These are phyloP conservation scores for Daboia siamensis DNA, from an alignment of 2,113 vertebrate species.

Conservation along the genomic window DNA sequence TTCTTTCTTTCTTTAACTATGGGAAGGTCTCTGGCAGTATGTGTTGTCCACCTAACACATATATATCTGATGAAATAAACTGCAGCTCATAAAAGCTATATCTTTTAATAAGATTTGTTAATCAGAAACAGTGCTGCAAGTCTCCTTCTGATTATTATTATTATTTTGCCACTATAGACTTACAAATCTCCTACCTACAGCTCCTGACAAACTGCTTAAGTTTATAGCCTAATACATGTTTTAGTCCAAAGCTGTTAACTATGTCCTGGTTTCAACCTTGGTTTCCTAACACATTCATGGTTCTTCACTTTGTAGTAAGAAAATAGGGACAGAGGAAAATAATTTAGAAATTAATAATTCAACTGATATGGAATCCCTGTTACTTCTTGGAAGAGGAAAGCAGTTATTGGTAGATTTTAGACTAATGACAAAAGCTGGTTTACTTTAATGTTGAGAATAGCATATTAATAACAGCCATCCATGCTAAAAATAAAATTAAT, in stretches of 20 bases:
- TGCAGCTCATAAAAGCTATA: background rate
- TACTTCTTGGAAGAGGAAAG: background rate
- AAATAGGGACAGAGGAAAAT: background rate
- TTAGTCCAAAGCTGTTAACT: background rate
- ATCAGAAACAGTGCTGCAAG: background rate
- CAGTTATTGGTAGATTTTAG: background rate
- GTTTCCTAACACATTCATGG: background rate
- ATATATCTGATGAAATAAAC: background rate
- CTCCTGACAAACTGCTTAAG: background rate
- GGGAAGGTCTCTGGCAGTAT: background rate
- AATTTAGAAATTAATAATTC: background rate
- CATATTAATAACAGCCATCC: background rate
- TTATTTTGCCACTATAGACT: background rate
- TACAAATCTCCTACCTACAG: background rate
- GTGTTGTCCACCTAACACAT: background rate
- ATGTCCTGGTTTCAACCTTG: background rate
- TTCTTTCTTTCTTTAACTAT: background rate
- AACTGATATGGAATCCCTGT: background rate
- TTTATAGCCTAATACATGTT: background rate
- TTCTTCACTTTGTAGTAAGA: background rate
- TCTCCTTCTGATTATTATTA: background rate
- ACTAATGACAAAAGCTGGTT: background rate
- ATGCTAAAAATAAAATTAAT: background rate
- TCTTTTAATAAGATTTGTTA: background rate
- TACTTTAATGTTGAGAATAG: background rate